Percentiles rank a stretch among this genome's conserved stretches.
phyloP scores from a whole-genome alignment of 1,140 invertebrate species.

The Hydropsyche tenuis region DNA sequence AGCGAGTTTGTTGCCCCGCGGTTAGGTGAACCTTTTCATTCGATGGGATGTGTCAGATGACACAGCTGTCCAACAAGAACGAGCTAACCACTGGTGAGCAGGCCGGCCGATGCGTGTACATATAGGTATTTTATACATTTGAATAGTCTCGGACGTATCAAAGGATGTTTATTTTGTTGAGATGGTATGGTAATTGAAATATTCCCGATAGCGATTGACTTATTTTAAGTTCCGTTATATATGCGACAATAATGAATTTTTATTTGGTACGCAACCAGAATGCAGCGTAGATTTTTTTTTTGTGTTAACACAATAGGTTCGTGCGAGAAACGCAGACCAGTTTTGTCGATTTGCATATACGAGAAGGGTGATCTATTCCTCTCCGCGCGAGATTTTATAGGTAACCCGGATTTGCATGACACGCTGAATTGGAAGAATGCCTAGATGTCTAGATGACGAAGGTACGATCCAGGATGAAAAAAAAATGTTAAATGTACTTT shows the following conservation, averaged over 20 bases:
- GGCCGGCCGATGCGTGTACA: background rate
- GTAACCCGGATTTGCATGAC: slow-evolving; percentile 20
- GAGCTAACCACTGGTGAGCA: background rate
- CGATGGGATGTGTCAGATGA: slow-evolving; percentile 23
- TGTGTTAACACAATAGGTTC: background rate
- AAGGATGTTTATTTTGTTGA: no score
- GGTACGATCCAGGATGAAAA: background rate
- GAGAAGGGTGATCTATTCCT: slow-evolving; percentile 21
- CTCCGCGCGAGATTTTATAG: background rate
- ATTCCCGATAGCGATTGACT: no score
- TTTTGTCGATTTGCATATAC: slow-evolving; percentile 12
- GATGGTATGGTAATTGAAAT: no score
- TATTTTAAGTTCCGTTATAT: no score
- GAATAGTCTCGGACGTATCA: no score
- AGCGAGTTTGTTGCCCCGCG: slow-evolving; percentile 20
- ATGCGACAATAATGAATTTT: no score
- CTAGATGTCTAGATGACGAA: slow-evolving; percentile 9
- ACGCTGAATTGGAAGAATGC: slow-evolving; percentile 20
- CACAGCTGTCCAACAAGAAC: background rate
- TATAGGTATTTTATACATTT: no score
- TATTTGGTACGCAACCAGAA: background rate
- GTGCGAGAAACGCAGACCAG: background rate
- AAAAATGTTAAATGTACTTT: background rate
- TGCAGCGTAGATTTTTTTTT: background rate
- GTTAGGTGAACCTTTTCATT: slow-evolving; percentile 19